A percentile compares a stretch with the other conserved stretches of the same genome.
These are phyloP conservation scores for Orthosia cruda DNA, from an alignment of 2,888 invertebrate species.

Conservation along the genomic window DNA sequence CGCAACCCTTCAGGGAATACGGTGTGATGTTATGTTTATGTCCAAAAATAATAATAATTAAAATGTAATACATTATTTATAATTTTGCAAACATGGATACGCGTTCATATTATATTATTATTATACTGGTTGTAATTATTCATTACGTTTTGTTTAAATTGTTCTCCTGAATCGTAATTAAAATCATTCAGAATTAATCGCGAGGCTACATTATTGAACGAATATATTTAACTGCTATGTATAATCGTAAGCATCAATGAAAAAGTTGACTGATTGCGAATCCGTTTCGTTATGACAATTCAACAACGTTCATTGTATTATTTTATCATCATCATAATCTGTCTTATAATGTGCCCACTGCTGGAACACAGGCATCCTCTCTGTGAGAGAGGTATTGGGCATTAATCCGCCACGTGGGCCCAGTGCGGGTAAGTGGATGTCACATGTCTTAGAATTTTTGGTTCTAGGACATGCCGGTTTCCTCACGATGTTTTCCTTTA, in stretches of 20 bases:
- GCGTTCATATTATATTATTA: not conserved
- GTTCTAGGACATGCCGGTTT: too few species aligned
- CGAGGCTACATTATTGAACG: constrained; percentile 19
- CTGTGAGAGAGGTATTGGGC: too few species aligned
- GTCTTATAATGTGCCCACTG: too few species aligned
- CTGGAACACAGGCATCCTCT: too few species aligned
- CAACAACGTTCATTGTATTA: too few species aligned
- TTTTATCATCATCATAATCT: too few species aligned
- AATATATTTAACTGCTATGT: not conserved
- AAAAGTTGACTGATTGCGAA: not conserved
- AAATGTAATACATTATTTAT: not conserved
- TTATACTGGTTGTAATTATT: constrained; percentile 24
- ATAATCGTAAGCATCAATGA: not conserved
- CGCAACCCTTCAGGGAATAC: too few species aligned
- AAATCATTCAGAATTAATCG: constrained; percentile 12
- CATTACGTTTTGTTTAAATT: constrained; percentile 34
- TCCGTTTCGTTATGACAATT: not conserved
- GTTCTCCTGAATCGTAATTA: constrained; percentile 29
- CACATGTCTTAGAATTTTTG: too few species aligned
- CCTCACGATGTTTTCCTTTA: too few species aligned
- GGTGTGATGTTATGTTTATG: too few species aligned
- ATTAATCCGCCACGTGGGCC: too few species aligned
- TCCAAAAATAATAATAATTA: not conserved
- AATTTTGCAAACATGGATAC: not conserved
- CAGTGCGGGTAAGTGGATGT: too few species aligned